Evolutionary conservation across 1,140 invertebrate species (phyloP).

Genomic region (Solen grandis): DNA sequence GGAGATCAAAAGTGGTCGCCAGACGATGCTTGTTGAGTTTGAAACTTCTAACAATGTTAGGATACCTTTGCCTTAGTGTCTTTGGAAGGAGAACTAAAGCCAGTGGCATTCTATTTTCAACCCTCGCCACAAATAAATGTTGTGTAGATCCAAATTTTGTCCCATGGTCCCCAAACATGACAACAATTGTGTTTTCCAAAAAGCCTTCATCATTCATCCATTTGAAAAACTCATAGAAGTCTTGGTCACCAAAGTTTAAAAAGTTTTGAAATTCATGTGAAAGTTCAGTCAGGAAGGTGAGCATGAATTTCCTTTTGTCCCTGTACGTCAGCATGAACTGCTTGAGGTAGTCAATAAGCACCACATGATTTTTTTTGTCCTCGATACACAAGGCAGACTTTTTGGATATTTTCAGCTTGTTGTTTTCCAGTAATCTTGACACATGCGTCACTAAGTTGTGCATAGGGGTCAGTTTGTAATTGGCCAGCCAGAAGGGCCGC

Average conservation of each 20-base stretch:
- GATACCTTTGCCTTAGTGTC: slow-evolving; percentile 85
- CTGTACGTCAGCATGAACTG: slow-evolving; percentile 48
- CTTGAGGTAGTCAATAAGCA: slow-evolving; percentile 48
- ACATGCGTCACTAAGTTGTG: neutral
- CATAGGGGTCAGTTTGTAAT: slow-evolving; percentile 66
- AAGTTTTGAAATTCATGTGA: slow-evolving; percentile 54
- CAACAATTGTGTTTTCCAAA: slow-evolving; percentile 84
- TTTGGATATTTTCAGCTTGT: slow-evolving; percentile 3
- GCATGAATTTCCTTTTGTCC: slow-evolving; percentile 35
- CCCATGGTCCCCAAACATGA: slow-evolving; percentile 97
- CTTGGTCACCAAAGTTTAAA: slow-evolving; percentile 51
- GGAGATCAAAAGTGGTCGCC: slow-evolving; percentile 81
- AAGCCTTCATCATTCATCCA: slow-evolving; percentile 69
- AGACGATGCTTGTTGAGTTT: slow-evolving; percentile 83
- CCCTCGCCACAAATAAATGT: slow-evolving; percentile 86
- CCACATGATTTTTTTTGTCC: slow-evolving; percentile 32
- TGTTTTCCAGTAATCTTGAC: neutral
- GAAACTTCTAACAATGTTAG: slow-evolving; percentile 86
- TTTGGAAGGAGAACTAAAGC: slow-evolving; percentile 89
- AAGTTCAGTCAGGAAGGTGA: slow-evolving; percentile 31
- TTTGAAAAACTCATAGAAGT: slow-evolving; percentile 70
- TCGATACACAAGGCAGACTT: slow-evolving; percentile 35
- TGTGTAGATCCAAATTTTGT: slow-evolving; percentile 91
- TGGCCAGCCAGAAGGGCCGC: slow-evolving; percentile 76
- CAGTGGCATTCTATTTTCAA: slow-evolving; percentile 94